phyloP scores from a whole-genome alignment of 2,888 invertebrate genomes.

The Halictus quadricinctus region DNA sequence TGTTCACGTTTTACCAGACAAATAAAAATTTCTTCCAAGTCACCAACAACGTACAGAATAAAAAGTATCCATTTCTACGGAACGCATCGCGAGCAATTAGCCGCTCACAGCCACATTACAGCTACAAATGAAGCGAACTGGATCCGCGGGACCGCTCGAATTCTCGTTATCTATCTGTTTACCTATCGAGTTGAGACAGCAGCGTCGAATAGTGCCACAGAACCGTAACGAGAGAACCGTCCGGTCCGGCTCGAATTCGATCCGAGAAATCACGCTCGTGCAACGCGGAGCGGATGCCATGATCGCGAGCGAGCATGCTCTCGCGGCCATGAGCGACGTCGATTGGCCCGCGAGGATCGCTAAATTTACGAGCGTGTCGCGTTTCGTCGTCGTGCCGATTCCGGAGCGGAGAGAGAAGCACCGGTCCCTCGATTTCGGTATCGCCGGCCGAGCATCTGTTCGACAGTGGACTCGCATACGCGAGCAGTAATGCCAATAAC shows the following conservation, averaged over 20 bases:
- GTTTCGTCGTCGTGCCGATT: conserved; percentile 6
- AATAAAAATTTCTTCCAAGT: neutral
- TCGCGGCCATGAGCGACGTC: conserved; percentile 32
- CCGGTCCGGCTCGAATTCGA: conserved; percentile 33
- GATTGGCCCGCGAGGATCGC: conserved; percentile 27
- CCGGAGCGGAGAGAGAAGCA: neutral
- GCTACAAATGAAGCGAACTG: neutral
- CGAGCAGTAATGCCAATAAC: conserved; percentile 62
- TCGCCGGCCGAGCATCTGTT: conserved; percentile 55
- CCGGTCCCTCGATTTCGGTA: conserved; percentile 38
- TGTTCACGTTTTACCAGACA: too few relatives aligned
- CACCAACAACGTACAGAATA: neutral
- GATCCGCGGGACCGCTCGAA: neutral
- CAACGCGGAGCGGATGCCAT: neutral
- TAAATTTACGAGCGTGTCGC: conserved; percentile 47
- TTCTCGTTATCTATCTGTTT: conserved; percentile 14
- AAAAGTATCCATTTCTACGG: neutral
- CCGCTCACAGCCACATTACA: neutral
- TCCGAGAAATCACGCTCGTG: conserved; percentile 37
- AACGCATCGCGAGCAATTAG: neutral
- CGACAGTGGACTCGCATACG: conserved; percentile 17
- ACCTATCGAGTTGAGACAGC: conserved; percentile 14
- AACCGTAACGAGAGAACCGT: conserved; percentile 29
- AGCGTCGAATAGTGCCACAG: neutral
- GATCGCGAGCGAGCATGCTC: neutral